A percentile compares a stretch with the other conserved stretches of the same genome.
These are phyloP conservation scores for Stegophylla sp. DNA, from an alignment of 2,888 invertebrate species.

Conservation along the genomic window DNA sequence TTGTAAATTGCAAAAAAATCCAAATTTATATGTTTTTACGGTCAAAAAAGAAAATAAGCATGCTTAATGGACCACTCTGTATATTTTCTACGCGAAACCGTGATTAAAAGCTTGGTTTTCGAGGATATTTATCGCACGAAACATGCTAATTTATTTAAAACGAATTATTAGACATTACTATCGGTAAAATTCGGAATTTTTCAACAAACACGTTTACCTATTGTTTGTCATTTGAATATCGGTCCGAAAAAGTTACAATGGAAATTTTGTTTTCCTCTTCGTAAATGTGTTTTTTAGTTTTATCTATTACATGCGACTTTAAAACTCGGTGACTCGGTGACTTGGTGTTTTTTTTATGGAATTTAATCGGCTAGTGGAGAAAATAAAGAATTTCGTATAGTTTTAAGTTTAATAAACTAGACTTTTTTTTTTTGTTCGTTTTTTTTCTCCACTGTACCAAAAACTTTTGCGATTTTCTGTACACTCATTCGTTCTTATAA, in stretches of 20 bases:
- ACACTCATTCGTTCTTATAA: not conserved
- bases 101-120: no score
- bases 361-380: not conserved
- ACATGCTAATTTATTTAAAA: no score
- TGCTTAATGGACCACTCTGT: no score
- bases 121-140: no score
- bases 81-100: no score
- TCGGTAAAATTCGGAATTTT: no score
- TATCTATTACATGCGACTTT: not conserved
- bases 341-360: not conserved
- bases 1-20: no score
- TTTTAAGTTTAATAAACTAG: not conserved
- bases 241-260: not conserved
- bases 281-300: not conserved
- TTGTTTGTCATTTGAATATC: not conserved
- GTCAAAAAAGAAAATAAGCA: no score
- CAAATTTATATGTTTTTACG: no score
- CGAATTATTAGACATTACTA: no score
- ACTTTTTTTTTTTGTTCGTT: no score
- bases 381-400: not conserved
- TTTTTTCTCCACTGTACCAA: not conserved
- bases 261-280: not conserved
- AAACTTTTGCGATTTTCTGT: slow-evolving; percentile 16
- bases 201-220: no score
- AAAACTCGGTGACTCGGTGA: not conserved